Evolutionary conservation across 2,888 invertebrate species (phyloP).

Genomic region (Autographa pulchrina): DNA sequence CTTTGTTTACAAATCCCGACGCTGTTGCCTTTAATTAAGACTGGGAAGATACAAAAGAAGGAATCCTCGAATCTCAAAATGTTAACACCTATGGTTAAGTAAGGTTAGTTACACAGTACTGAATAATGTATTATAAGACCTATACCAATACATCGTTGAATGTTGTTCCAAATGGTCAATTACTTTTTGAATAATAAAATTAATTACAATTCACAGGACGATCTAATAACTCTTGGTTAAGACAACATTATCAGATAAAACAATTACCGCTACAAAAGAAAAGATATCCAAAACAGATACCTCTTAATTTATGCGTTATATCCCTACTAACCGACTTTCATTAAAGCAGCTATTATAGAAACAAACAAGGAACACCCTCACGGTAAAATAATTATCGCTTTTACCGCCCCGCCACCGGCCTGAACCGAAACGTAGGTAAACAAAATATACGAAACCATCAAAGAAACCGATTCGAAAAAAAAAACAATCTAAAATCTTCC

Average conservation of each 20-base stretch:
- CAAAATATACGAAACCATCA: constrained; percentile 69
- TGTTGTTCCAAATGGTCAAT: background rate
- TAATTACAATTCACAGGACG: background rate
- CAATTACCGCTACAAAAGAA: constrained; percentile 56
- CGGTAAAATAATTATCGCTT: constrained; percentile 89
- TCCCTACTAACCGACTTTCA: constrained; percentile 78
- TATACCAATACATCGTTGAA: no score
- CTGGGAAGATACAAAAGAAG: background rate
- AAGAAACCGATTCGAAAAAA: constrained; percentile 73
- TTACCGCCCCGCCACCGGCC: constrained; percentile 80
- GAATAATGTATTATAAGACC: no score
- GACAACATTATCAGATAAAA: constrained; percentile 38
- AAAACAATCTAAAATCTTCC: constrained; percentile 80
- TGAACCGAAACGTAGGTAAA: constrained; percentile 55
- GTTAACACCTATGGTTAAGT: no score
- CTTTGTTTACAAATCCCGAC: constrained; percentile 47
- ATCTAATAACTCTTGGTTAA: background rate
- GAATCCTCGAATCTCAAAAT: background rate
- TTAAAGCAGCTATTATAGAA: constrained; percentile 88
- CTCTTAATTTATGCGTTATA: constrained; percentile 80
- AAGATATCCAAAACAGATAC: constrained; percentile 71
- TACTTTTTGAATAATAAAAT: background rate
- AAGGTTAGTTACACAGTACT: background rate
- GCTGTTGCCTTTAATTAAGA: constrained; percentile 36
- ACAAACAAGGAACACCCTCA: constrained; percentile 86